Conservation (phyloP, 1,140 invertebrate genomes). For the Steinernema feltiae region DNA sequence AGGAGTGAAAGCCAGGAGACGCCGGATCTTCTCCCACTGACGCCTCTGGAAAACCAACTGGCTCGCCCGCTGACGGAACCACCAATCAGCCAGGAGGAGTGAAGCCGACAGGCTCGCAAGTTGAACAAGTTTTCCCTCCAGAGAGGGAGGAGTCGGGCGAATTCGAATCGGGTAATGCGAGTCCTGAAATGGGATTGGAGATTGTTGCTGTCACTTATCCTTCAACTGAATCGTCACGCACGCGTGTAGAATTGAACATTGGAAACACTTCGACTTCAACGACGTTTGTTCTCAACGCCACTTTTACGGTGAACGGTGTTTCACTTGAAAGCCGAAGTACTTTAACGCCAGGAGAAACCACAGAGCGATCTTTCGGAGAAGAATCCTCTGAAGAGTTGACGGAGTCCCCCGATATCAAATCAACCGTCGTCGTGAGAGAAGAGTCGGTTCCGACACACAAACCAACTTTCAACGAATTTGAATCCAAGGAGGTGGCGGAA, state of each 20-base stretch:
- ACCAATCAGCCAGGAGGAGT: neutral
- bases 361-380: neutral
- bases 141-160: neutral
- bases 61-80: neutral
- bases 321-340: neutral
- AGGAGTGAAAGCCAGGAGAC: no score
- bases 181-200: conserved; percentile 22
- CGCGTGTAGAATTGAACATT: no score
- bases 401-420: neutral
- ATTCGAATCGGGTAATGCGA: neutral
- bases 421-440: neutral
- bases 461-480: neutral
- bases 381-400: neutral
- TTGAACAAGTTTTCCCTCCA: neutral
- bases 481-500: neutral
- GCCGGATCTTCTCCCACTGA: neutral
- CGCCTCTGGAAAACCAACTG: no score
- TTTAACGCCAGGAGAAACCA: neutral
- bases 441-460: neutral
- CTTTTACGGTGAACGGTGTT: neutral
- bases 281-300: neutral
- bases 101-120: neutral
- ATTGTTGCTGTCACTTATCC: conserved; percentile 15
- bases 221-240: neutral
- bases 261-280: no score